phyloP scores from a whole-genome alignment of 2,797 vertebrate species.

The Hafferia zeledoni region DNA sequence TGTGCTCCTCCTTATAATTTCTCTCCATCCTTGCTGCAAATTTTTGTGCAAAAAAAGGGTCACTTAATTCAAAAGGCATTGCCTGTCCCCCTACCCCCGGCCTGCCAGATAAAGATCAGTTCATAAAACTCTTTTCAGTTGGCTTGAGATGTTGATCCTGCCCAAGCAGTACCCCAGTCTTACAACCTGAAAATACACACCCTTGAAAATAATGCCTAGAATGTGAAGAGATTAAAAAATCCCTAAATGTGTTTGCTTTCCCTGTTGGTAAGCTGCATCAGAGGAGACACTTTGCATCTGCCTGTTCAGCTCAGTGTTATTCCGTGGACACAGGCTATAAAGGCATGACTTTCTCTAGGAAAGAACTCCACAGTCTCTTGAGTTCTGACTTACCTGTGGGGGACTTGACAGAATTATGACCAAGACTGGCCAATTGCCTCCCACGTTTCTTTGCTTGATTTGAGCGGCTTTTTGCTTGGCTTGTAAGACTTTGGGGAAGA shows the following conservation, averaged over 20 bases:
- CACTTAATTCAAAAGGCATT: neutral
- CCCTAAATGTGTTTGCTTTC: neutral
- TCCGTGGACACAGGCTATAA: neutral
- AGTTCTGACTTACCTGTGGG: neutral
- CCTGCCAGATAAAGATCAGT: neutral
- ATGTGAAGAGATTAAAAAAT: neutral
- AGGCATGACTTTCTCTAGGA: neutral
- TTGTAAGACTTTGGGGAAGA: neutral
- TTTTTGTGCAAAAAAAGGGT: neutral
- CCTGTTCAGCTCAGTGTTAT: neutral
- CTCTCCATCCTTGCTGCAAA: neutral
- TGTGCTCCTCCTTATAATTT: neutral
- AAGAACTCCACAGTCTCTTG: neutral
- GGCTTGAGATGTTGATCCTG: neutral
- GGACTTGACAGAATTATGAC: neutral
- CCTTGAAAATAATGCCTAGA: neutral
- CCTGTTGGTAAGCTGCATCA: neutral
- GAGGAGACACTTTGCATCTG: neutral
- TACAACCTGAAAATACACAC: neutral
- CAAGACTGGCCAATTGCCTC: rapidly evolving
- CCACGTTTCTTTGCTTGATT: neutral
- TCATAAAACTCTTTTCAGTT: neutral
- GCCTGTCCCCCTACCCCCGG: rapidly evolving
- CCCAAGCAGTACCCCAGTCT: neutral
- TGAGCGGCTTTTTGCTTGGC: neutral